Base-by-base conservation (phyloP, 35 echinoderm and acorn worm species). In the Stichopus chloronotus region DNA sequence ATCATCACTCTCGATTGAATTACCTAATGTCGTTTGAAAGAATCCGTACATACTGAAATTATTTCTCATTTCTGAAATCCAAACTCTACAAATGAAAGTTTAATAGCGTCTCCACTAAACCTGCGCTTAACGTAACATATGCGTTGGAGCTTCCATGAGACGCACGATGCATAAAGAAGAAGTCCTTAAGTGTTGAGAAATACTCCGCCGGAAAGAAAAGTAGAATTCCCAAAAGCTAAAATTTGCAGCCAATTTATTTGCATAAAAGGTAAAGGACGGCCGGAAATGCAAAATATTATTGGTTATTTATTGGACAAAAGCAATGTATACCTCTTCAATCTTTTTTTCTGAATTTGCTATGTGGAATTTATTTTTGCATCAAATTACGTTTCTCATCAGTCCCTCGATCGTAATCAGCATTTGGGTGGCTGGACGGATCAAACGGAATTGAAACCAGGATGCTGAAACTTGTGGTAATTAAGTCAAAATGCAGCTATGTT, bases 361-460 rank as follows among this genome's bases (percentile, higher is more conserved):
- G 25, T 6, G 72, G 72, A 76, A 76, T 76, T 8, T 76, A 43
- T 76, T 76, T 76, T 76, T 76, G 72, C 72, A 76, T 76, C 72
- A 76, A 76, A 76, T 1, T 11, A 76, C 14, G 72, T 76, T 11
- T 76, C 30, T 76, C 14, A 76, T 76, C 14, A 76, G 72, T 76
- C 72, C 14, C 72, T 71, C 65, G 65, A 71, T 76, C 72, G 14
- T 76, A 76, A 76, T 3, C 72, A 17, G 72, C 72, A 76, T 4
- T 12, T 76, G 14, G 8, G 72, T 11, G 72, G 14, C 19, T 76
- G 72, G 72, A 12, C 8, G 16, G 72, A 76, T 5, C n/a, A 76
- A 76, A 76, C 72, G 19, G 72, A 76, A 76, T 76, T 76, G 72
- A 76, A 76, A 76, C 72, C 72, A 24, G 72, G 72, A 76, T 76